Base-by-base conservation (phyloP, 2,888 invertebrate genomes). In the Xestia c-nigrum region DNA sequence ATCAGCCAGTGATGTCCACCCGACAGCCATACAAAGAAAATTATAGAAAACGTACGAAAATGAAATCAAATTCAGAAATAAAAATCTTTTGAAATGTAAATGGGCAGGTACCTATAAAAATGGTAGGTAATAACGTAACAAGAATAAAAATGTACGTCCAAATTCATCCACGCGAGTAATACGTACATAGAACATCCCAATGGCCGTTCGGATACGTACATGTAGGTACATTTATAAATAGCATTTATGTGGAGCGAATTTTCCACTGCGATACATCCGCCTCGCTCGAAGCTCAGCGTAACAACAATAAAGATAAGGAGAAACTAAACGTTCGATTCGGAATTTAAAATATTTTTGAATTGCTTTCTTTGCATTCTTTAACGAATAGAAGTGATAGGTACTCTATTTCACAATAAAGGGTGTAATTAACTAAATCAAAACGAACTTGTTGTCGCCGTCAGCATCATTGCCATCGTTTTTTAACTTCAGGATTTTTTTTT, bases 201-300 rank as follows among this genome's bases (percentile, higher is more conserved):
- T 87, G 77, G 74, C 61, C 84, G 78, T 85, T 83, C 72, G 72
- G 57, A 80, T 74, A 71, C 72, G 43, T 43, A 63, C 63, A 63
- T 21, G 21, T 40, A 64, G 64, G n/a, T 64, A 72, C 65, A 59
- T 85, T 84, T 83, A 89, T 85, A 89, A 88, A 89, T 88, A 89
- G 81, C 76, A 76, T 79, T 68, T 80, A 83, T 85, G 85, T 84
- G 78, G 76, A 85, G 83, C 76, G 83, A 84, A 89, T 89, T 89
- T 89, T 89, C 89, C 87, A 85, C 83, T 79, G 83, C 72, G 74
- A 82, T 85, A 84, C 84, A 88, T 86, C 76, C 84, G 83, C 73
- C 79, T 89, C 72, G 72, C 46, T 65, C 75, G 65, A 70, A 80
- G 69, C 66, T 81, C 69, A 78, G 59, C 70, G 73, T 67, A 72